Conservation (phyloP, 2,113 vertebrate species). For the Piaya cayana region DNA sequence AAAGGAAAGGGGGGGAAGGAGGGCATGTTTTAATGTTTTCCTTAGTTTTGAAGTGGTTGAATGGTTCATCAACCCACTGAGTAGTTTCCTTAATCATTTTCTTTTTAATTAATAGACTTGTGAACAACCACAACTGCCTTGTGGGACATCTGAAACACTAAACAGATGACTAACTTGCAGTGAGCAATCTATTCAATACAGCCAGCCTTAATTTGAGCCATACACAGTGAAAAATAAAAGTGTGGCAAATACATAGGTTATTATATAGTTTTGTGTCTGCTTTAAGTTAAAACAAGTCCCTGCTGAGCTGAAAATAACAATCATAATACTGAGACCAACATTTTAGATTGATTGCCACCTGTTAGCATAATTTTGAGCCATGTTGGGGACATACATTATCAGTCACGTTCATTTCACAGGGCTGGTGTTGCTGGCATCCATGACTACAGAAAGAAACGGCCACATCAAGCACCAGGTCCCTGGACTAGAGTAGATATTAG, state of each 20-base stretch:
- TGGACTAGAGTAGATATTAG: neutral
- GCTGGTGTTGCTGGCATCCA: neutral
- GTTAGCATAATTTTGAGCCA: conserved; percentile 47
- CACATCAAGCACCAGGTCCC: neutral
- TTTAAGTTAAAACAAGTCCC: conserved; percentile 76
- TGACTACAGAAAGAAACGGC: neutral
- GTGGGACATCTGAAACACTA: conserved; percentile 72
- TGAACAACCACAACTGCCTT: conserved; percentile 76
- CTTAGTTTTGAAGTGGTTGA: conserved; percentile 64
- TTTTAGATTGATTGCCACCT: conserved; percentile 75
- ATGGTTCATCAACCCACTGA: conserved; percentile 61
- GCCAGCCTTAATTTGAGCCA: conserved; percentile 79
- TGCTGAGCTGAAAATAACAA: conserved; percentile 62
- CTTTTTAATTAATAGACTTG: conserved; percentile 81
- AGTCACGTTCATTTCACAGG: neutral
- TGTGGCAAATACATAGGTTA: conserved; percentile 40
- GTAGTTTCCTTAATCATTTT: conserved; percentile 69
- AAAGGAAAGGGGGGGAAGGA: neutral
- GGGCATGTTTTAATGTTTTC: conserved; percentile 31
- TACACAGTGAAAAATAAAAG: conserved; percentile 64
- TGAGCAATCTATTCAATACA: conserved; percentile 63
- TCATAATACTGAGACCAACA: conserved; percentile 68
- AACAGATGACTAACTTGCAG: conserved; percentile 76
- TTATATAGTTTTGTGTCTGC: conserved; percentile 66
- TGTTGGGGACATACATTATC: neutral